Conservation (phyloP, 2,113 vertebrate species). For the Diadophis punctatus region DNA sequence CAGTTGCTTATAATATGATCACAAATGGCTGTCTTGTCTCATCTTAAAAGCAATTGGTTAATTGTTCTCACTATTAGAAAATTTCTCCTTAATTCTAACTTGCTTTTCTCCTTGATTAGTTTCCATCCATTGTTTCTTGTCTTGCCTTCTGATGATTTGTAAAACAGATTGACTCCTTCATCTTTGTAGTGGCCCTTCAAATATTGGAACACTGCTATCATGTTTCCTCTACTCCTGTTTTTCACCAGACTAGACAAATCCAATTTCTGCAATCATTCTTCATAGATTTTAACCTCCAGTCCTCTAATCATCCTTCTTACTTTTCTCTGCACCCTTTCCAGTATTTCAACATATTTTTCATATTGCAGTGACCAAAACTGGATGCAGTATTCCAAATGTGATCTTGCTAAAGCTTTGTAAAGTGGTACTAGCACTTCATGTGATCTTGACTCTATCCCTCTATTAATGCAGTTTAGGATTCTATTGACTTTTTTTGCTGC, state of each 20-base stretch:
- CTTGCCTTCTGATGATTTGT: not conserved
- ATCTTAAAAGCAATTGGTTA: not conserved
- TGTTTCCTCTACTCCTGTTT: not conserved
- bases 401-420: too few species aligned
- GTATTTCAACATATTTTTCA: too few species aligned
- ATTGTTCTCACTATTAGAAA: not conserved
- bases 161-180: not conserved
- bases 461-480: too few species aligned
- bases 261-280: not conserved
- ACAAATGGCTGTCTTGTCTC: not conserved
- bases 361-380: too few species aligned
- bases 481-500: not conserved
- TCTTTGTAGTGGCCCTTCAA: not conserved
- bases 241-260: not conserved
- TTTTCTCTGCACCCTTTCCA: too few species aligned
- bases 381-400: too few species aligned
- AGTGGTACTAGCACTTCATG: too few species aligned
- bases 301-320: not conserved
- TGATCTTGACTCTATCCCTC: too few species aligned
- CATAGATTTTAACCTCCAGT: not conserved
- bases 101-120: not conserved
- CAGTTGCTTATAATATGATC: too few species aligned
- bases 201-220: not conserved
- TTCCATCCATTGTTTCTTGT: not conserved
- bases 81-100: not conserved